Evolutionary conservation across 2,888 invertebrate species (phyloP), one percentile per base, ranked within the genome.

Genomic region (Nomada goodeniana): DNA sequence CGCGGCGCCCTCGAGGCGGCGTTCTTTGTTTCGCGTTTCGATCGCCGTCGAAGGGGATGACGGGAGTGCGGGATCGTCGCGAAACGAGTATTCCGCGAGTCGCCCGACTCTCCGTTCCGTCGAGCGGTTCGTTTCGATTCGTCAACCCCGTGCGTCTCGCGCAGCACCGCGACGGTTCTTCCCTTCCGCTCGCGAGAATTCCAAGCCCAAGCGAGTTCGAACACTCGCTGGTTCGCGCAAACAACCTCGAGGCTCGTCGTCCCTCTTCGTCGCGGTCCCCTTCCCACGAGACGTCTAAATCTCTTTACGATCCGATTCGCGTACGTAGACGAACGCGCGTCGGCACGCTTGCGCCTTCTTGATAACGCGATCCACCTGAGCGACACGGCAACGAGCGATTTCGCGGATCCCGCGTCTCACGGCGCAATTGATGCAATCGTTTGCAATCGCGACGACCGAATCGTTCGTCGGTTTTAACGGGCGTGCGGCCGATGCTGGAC

Each of bases 401-500:
- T n/a, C n/a, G n/a, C n/a, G 36, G 0, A 44, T 64, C 76, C 18
- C 69, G 61, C 70, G 59, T 82, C 89, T 90, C 88, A 89, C 87
- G 72, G 79, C 86, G 88, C 83, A 88, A 88, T 90, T 88, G 81
- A 68, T 74, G 68, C 84, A 89, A 90, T 90, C 89, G 90, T 90
- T 90, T 23, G 23, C 23, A n/a, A n/a, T 90, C 90, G 90, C 87
- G 89, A 88, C 88, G 83, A 61, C 55, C 71, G 70, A 67, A 75
- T 64, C 64, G 72, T 76, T 76, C 67, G 68, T 72, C 61, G 65
- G 64, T 73, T 72, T 61, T 44, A 57, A 74, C 57, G 75, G 64
- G 67, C 69, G 81, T 86, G 84, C 79, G 77, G 55, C 47, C 70
- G 61, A 11, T 29, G n/a, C 11, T 4, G 23, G 42, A 2, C 26